Evolutionary conservation across 2,797 vertebrate genomes (phyloP).

Genomic region (Myripristis murdjan): DNA sequence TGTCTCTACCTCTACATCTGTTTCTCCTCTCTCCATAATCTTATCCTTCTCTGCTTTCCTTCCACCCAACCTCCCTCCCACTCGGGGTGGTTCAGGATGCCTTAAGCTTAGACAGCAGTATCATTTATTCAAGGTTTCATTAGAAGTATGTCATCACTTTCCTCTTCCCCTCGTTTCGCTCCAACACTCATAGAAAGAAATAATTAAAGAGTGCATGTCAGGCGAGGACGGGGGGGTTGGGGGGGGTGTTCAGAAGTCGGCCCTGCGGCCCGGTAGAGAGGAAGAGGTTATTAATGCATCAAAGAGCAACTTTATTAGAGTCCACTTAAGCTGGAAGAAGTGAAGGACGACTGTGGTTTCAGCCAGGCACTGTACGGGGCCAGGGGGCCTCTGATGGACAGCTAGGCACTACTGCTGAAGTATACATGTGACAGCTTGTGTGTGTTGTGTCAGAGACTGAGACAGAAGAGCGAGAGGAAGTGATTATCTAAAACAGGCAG

Average conservation of each 20-base stretch:
- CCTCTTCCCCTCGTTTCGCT: constrained; percentile 73
- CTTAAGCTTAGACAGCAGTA: constrained; percentile 77
- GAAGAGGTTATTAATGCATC: constrained; percentile 82
- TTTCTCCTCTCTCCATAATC: constrained; percentile 7
- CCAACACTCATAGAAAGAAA: constrained; percentile 80
- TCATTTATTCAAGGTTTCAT: constrained; percentile 86
- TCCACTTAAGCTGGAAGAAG: constrained; percentile 71
- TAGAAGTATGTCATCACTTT: constrained; percentile 84
- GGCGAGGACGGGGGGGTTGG: constrained; percentile 45
- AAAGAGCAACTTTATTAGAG: constrained; percentile 80
- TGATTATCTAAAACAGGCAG: too few species aligned
- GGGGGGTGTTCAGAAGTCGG: constrained; percentile 57
- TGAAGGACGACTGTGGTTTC: constrained; percentile 42
- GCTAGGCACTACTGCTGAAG: constrained; percentile 9
- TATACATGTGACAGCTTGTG: constrained; percentile 7
- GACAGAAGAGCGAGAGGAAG: background rate
- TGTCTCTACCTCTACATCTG: background rate
- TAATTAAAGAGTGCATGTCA: constrained; percentile 78
- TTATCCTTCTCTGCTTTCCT: constrained; percentile 8
- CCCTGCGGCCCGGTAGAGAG: constrained; percentile 55
- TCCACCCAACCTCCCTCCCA: constrained; percentile 19
- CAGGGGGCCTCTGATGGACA: constrained; percentile 22
- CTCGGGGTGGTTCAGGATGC: constrained; percentile 57
- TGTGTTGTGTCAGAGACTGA: background rate
- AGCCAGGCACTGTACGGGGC: constrained; percentile 28